Conservation (phyloP, 2,888 invertebrate genomes). For the Tenodera sinensis region DNA sequence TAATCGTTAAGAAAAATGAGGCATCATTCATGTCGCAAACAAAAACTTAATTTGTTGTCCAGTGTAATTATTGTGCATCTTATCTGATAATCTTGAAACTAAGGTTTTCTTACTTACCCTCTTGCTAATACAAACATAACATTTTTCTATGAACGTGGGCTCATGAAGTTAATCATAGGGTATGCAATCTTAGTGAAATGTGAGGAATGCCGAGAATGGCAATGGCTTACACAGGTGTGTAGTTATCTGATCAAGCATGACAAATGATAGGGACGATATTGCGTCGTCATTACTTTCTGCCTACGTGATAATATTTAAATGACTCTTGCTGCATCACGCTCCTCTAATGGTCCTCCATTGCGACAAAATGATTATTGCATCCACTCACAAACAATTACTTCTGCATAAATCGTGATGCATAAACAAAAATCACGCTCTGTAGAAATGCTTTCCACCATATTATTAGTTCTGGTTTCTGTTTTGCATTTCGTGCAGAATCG, state of each 20-base stretch:
- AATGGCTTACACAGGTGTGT: background rate
- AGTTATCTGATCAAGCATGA: conserved; percentile 22
- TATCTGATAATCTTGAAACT: too few relatives aligned
- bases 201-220: background rate
- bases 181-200: background rate
- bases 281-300: background rate
- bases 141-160: background rate
- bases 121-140: background rate
- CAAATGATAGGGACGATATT: conserved; percentile 23
- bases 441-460: background rate
- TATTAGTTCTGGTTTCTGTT: background rate
- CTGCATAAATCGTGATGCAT: background rate
- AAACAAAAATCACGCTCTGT: background rate
- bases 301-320: conserved; percentile 22
- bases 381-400: conserved; percentile 2
- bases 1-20: too few relatives aligned
- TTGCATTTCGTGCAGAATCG: background rate
- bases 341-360: background rate
- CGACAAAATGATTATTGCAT: conserved; percentile 15
- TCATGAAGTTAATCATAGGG: background rate
- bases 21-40: too few relatives aligned
- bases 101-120: too few relatives aligned
- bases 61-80: too few relatives aligned
- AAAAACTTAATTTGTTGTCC: too few relatives aligned
- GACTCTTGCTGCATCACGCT: background rate